Conservation (phyloP, 2,888 invertebrate species). For the Scrobipalpa atriplicella region DNA sequence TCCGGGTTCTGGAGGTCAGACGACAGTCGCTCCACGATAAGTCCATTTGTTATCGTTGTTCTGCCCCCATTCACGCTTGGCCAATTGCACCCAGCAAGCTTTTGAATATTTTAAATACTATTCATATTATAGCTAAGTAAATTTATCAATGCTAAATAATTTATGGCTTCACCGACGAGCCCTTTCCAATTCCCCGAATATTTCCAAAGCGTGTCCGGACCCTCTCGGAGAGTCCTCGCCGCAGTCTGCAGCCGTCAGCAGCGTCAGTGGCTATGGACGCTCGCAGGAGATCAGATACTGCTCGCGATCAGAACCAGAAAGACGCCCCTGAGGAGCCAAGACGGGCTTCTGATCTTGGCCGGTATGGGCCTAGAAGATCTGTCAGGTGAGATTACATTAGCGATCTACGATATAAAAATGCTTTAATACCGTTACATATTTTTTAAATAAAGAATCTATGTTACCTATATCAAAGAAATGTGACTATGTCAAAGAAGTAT, state of each 20-base stretch:
- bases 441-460: too few relatives aligned
- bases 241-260: slow-evolving; percentile 56
- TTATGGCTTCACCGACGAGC: background rate
- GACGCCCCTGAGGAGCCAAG: slow-evolving; percentile 54
- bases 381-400: slow-evolving; percentile 57
- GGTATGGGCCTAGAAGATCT: slow-evolving; percentile 63
- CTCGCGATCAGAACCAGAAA: slow-evolving; percentile 49
- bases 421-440: too few relatives aligned
- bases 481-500: too few relatives aligned
- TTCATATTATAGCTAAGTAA: background rate
- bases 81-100: background rate
- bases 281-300: slow-evolving; percentile 65
- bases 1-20: slow-evolving; percentile 11
- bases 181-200: background rate
- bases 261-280: slow-evolving; percentile 54
- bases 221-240: slow-evolving; percentile 70
- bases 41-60: slow-evolving; percentile 9
- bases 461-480: too few relatives aligned
- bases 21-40: slow-evolving; percentile 7
- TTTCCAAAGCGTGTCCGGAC: slow-evolving; percentile 63
- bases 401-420: background rate
- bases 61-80: slow-evolving; percentile 11
- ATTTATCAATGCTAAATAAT: background rate
- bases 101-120: background rate
- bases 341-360: slow-evolving; percentile 66